Percentiles rank a stretch among this genome's conserved stretches.
Evolutionary conservation across 2,888 invertebrate genomes (phyloP).

Genomic region (Osmoderma eremita): DNA sequence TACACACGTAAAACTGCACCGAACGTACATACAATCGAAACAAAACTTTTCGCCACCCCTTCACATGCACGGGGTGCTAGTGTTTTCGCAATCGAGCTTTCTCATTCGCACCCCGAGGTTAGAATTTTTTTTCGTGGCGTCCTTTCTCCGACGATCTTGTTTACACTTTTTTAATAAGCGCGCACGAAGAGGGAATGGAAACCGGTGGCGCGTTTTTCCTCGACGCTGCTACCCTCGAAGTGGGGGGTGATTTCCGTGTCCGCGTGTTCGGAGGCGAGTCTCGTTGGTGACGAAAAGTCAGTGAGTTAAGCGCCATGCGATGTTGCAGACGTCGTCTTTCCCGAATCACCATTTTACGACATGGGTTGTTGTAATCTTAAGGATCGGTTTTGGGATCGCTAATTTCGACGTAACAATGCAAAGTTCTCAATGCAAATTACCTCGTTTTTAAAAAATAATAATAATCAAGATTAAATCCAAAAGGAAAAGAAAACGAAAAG

Average conservation of each 20-base stretch:
- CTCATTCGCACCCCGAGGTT: neutral
- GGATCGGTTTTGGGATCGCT: too few species aligned
- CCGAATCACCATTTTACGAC: conserved; percentile 2
- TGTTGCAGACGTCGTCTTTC: conserved; percentile 20
- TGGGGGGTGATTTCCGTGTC: conserved; percentile 25
- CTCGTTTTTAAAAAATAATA: too few species aligned
- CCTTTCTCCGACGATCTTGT: conserved; percentile 18
- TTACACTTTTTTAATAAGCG: conserved; percentile 37
- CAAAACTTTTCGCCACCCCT: conserved; percentile 7
- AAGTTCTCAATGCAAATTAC: too few species aligned
- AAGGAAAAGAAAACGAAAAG: conserved; percentile 1
- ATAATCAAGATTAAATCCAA: too few species aligned
- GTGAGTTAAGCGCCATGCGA: conserved; percentile 27
- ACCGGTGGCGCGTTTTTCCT: conserved; percentile 29
- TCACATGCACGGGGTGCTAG: neutral
- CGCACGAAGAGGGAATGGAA: conserved; percentile 18
- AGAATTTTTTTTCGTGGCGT: conserved; percentile 7
- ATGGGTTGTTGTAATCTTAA: conserved; percentile 1
- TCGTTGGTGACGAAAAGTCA: conserved; percentile 34
- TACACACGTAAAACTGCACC: conserved; percentile 8
- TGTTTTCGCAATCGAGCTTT: conserved; percentile 13
- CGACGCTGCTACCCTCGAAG: conserved; percentile 25
- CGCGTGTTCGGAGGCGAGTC: conserved; percentile 31
- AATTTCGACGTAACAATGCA: too few species aligned
- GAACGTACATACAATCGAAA: conserved; percentile 6